Percentiles rank a stretch among this genome's conserved stretches.
phyloP scores from a whole-genome alignment of 2,113 vertebrate genomes.

The Thamnaconus septentrionalis region DNA sequence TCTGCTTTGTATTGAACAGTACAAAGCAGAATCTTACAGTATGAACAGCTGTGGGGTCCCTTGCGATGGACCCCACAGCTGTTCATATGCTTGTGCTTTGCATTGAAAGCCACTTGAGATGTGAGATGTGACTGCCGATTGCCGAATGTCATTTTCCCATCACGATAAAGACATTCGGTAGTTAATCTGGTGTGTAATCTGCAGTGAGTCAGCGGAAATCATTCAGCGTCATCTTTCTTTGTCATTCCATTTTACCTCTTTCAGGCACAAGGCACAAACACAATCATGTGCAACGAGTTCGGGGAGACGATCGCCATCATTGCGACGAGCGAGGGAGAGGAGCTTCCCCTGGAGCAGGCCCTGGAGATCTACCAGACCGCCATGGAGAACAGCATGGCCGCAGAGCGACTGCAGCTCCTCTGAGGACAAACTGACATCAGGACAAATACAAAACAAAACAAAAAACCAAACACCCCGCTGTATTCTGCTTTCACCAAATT shows the following conservation, averaged over 20 bases:
- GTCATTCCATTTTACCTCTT: neutral
- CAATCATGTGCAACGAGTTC: slow-evolving; percentile 89
- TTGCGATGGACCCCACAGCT: too few species aligned
- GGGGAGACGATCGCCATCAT: slow-evolving; percentile 91
- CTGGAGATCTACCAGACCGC: slow-evolving; percentile 82
- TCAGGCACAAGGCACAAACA: slow-evolving; percentile 70
- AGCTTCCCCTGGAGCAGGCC: slow-evolving; percentile 82
- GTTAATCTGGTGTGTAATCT: neutral
- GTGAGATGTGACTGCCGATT: too few species aligned
- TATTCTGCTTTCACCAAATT: neutral
- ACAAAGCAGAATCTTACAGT: too few species aligned
- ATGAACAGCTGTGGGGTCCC: too few species aligned
- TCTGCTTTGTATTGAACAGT: too few species aligned
- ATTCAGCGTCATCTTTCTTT: neutral
- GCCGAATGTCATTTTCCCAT: too few species aligned
- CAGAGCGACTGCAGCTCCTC: slow-evolving; percentile 73
- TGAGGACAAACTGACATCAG: slow-evolving; percentile 32
- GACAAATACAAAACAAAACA: neutral
- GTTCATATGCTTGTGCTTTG: too few species aligned
- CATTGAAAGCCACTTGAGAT: too few species aligned
- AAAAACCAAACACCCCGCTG: neutral
- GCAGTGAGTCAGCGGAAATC: neutral
- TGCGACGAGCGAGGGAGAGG: slow-evolving; percentile 79
- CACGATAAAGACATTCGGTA: too few species aligned
- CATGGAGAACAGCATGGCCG: slow-evolving; percentile 78